These are phyloP conservation scores for Carpatolechia fugitivella DNA, from an alignment of 2,888 invertebrate genomes.

Conservation along the genomic window DNA sequence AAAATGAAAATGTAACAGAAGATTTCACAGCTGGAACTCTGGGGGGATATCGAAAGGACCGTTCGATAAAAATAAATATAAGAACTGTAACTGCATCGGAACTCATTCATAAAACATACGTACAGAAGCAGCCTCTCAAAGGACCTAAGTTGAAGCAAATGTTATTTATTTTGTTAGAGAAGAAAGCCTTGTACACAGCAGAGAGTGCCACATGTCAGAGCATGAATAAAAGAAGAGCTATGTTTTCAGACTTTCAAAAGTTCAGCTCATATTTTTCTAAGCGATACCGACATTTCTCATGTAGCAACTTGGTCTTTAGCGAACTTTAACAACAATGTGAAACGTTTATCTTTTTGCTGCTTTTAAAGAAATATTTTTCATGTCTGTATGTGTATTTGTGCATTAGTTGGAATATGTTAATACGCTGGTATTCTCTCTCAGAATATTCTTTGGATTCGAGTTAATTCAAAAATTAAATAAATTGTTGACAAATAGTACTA, in stretches of 20 bases:
- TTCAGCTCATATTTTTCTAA: constrained; percentile 68
- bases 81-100: constrained; percentile 56
- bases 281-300: constrained; percentile 57
- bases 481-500: no score
- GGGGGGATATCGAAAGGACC: constrained; percentile 3
- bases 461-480: no score
- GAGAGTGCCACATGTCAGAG: constrained; percentile 73
- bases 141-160: constrained; percentile 73
- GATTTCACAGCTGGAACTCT: neutral
- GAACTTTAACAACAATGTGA: constrained; percentile 20
- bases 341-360: neutral
- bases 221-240: constrained; percentile 77
- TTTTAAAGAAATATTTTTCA: neutral
- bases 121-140: constrained; percentile 64
- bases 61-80: constrained; percentile 32
- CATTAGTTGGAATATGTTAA: neutral
- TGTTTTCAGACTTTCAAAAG: constrained; percentile 74
- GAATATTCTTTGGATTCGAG: no score
- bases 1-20: neutral
- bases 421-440: no score
- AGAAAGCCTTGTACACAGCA: constrained; percentile 73
- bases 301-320: constrained; percentile 48
- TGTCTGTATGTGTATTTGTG: neutral
- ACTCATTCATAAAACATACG: constrained; percentile 75
- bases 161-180: constrained; percentile 77